These are phyloP conservation scores for Rhipidura dahli DNA, from an alignment of 2,113 vertebrate species.

Conservation along the genomic window DNA sequence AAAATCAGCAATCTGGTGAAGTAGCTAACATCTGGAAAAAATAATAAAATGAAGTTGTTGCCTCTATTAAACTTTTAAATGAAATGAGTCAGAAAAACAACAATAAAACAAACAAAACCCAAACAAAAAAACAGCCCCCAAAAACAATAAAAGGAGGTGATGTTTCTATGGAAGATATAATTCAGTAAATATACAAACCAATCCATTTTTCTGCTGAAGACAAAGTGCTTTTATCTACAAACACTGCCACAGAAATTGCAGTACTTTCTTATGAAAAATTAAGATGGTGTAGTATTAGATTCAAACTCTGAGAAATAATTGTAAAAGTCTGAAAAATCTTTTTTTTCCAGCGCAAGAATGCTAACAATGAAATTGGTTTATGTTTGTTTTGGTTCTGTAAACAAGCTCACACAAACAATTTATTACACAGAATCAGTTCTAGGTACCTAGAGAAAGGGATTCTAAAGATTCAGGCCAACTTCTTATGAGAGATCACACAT, in stretches of 20 bases:
- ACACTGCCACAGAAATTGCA: not conserved
- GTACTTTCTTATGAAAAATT: not conserved
- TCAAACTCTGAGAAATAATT: not conserved
- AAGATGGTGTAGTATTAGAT: not conserved
- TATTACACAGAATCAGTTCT: not conserved
- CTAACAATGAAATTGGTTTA: not conserved
- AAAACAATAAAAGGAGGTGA: not conserved
- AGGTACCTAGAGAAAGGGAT: not conserved
- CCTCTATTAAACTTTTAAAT: not conserved
- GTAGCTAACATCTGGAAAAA: not conserved
- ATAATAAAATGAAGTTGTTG: not conserved
- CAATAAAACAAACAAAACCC: not conserved
- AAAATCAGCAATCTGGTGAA: not conserved
- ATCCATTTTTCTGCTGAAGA: not conserved
- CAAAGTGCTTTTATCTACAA: not conserved
- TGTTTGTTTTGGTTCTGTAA: not conserved
- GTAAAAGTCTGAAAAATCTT: not conserved
- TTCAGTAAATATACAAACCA: not conserved
- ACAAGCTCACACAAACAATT: not conserved
- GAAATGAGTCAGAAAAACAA: not conserved
- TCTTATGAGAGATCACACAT: not conserved
- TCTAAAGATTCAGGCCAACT: not conserved
- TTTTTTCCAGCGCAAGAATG: not conserved
- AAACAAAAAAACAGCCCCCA: not conserved
- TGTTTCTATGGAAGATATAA: not conserved